A percentile compares a stretch with the other conserved stretches of the same genome.
Evolutionary conservation across 2,888 invertebrate genomes (phyloP).

Genomic region (Spilarctia lutea): DNA sequence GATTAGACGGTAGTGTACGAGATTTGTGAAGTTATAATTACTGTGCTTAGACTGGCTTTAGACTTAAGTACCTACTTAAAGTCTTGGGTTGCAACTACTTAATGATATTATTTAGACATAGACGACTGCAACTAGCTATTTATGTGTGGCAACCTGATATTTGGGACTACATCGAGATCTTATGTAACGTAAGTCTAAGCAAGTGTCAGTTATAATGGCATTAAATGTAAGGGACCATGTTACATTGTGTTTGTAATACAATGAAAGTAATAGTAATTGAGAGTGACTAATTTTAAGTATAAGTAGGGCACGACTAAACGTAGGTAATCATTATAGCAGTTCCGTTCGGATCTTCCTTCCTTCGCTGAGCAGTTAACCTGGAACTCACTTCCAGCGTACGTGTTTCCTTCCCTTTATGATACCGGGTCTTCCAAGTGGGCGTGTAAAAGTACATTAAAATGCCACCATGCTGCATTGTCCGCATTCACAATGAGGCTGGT

Average conservation of each 20-base stretch:
- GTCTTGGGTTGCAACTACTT: background rate
- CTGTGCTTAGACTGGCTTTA: background rate
- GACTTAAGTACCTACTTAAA: background rate
- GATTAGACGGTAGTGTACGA: no score
- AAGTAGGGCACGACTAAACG: constrained; percentile 1
- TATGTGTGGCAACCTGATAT: constrained; percentile 43
- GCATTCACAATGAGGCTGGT: no score
- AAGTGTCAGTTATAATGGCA: constrained; percentile 6
- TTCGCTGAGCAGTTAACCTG: no score
- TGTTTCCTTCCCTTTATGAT: no score
- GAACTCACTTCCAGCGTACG: no score
- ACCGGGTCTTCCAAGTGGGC: no score
- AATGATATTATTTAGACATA: constrained; percentile 25
- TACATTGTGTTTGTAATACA: background rate
- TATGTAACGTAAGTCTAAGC: constrained; percentile 23
- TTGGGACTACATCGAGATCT: constrained; percentile 26
- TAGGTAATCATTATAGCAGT: background rate
- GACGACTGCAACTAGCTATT: constrained; percentile 13
- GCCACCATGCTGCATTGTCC: no score
- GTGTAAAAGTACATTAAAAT: no score
- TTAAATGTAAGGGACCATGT: constrained; percentile 14
- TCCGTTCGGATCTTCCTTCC: background rate
- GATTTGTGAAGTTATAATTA: no score
- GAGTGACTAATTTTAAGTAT: constrained; percentile 14
- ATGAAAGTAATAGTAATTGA: constrained; percentile 2